Base-by-base conservation (phyloP, 1,140 invertebrate genomes). In the Drosophila pallidifrons region DNA sequence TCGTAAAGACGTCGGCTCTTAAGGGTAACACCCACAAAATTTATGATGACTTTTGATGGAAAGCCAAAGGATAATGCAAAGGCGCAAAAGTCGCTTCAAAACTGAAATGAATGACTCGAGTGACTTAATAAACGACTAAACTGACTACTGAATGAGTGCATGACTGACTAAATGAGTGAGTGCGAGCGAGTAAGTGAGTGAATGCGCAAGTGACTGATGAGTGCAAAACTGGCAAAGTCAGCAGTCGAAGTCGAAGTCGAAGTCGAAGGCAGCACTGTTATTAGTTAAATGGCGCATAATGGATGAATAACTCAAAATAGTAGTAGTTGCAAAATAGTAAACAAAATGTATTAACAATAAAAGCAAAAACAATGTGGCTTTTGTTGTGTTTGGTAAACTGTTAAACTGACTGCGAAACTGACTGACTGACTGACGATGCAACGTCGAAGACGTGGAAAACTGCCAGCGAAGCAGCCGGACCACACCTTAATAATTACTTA, bases 401-500 rank as follows among this genome's bases (percentile, higher is more conserved):
- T 80, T 82, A 71, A 86, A 68, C 66, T 58, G 75, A 71, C 60
- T 60, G 59, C 20, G 35, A 32, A 32, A 32, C 30, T 32, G 30
- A 7, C 57, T 69, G 54, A 67, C 43, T 52, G 45, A 66, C 28
- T 71, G 74, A 54, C 65, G 73, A n/a, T 43, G 41, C 41, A 7
- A 43, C 35, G 41, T 43, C 41, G 41, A 43, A 13, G 45, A 38
- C 52, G 77, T 52, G 41, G 67, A 46, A 52, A 65, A 63, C 65
- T 45, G 60, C 72, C 46, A 64, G 59, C 68, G 28, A 47, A 71
- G 49, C 70, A 67, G 76, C 52, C 83, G 73, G 68, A 82, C 86
- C 88, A 86, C 88, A 91, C 88, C 88, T 91, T 91, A 91, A 91
- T 91, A 91, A 91, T 91, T 91, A 91, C 88, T 91, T 91, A 91